Evolutionary conservation across 2,797 vertebrate genomes (phyloP), one percentile per base, ranked within the genome.

Genomic region (Platalea minor): DNA sequence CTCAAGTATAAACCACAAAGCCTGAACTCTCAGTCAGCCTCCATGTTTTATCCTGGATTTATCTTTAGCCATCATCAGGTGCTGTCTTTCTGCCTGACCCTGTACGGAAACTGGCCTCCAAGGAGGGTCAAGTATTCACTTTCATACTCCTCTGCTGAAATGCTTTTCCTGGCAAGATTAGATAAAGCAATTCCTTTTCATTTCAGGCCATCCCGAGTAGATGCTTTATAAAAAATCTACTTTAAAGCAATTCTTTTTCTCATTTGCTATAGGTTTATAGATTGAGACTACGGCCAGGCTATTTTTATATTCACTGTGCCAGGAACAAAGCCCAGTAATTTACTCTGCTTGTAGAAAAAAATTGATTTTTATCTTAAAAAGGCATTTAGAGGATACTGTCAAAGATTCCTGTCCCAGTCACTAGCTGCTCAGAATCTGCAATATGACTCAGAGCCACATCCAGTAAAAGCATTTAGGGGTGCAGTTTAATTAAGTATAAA

Each of bases 111-210:
- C 29, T 73, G 79, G 90, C 90, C 91, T 97, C 91, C 87, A 89
- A 87, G 72, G 86, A 95, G 74, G 84, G 91, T 95, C 92, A 95
- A 85, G 54, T 85, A 87, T 92, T 97, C 78, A 33, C 31, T 94
- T 96, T 95, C 67, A 79, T 93, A 79, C 46, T 89, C 57, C 59
- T 96, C 94, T 96, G 48, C 81, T 91, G 76, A 95, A 97, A 96
- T 88, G 90, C 86, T 97, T 96, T 97, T 96, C 72, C 94, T 93
- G 95, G 92, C 59, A 92, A 97, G 91, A 97, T 96, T 70, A 97
- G 94, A 97, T 96, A 91, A 94, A 97, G 59, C 59, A 92, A 94
- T 97, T 97, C 39, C n/a, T 88, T 97, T 96, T 95, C 88, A 91
- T 96, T 97, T 97, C 89, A 91, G 73, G 26, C 59, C 81, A 94